Evolutionary conservation across 2,113 vertebrate genomes (phyloP), one percentile per base, ranked within the genome.

Genomic region (Oryzias curvinotus): DNA sequence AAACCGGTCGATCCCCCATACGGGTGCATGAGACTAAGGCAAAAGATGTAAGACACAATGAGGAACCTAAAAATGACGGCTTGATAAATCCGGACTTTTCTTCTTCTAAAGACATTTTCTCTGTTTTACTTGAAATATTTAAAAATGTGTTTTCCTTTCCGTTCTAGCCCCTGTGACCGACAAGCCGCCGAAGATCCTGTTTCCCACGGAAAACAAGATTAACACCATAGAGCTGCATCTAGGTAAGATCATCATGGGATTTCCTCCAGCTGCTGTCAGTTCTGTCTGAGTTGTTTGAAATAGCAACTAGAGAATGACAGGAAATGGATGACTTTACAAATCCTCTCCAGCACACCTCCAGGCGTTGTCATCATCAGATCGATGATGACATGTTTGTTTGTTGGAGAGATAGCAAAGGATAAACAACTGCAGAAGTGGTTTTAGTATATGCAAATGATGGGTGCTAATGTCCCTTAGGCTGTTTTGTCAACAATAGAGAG

Each of bases 111-210:
- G 10, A 12, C 10, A 36, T 36, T 26, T 42, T 52, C 1, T 68
- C 46, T 30, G 19, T 13, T 58, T n/a, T 51, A 43, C 0, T 17
- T 14, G 25, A 17, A 36, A 51, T n/a, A 49, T 72, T 46, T 50
- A 7, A 65, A 72, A 62, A 56, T 16, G 1, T 52, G 10, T 73
- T 42, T 42, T 63, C 57, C 63, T 81, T 65, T 84, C 23, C 81
- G 79, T 94, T 94, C 78, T 91, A 97, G 96, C 96, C 19, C 96
- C 96, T 78, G 83, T 97, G 84, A 97, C 96, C 78, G 95, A 96
- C 92, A 96, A 96, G 79, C 95, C 96, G 69, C 96, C 96, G 73
- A 96, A 96, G 88, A 94, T 97, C 89, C 92, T 97, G 83, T 94
- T 96, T 67, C 96, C 96, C 52, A 80, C 91, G 62, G 96, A 97